Evolutionary conservation across 1,140 invertebrate genomes (phyloP), one percentile per base, ranked within the genome.

Genomic region (Carposina sasakii): DNA sequence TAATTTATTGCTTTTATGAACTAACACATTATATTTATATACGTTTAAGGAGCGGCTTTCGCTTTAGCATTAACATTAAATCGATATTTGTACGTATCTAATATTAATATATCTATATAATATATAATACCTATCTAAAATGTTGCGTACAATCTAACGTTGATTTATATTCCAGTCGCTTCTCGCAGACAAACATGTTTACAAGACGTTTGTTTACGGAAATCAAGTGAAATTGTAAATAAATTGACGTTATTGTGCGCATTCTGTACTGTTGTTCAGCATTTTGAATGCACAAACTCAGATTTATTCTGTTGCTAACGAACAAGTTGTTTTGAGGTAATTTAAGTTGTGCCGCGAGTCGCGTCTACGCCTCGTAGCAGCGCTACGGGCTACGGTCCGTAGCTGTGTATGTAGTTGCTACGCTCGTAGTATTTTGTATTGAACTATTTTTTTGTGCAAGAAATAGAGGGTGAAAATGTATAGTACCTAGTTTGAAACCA

Each of bases 161-260:
- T 21, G 17, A 39, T 39, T 39, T 39, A 39, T 39, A 39, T 39
- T 39, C 36, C 13, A 21, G 4, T 20, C 36, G 33, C 19, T 15
- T n/a, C 33, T 34, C 36, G 22, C 22, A 56, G 43, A 63, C 71
- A 73, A 71, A 73, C 67, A 69, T 73, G 66, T 71, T 73, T 73
- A 65, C 67, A 43, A 54, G 55, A 61, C 56, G 60, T 62, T 66
- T 71, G 70, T 68, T 65, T 66, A 40, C 37, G 33, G 48, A 47
- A 54, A 48, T 48, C 36, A 21, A 53, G 41, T 41, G 46, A 37
- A 62, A 55, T 56, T n/a, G n/a, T n/a, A n/a, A n/a, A n/a, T 40
- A 54, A 54, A 59, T 56, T 58, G 54, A 48, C 36, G 37, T 56
- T 47, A 46, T 50, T 46, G 30, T 48, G 48, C 48, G 28, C 10